Evolutionary conservation across 1,140 invertebrate species (phyloP), one percentile per base, ranked within the genome.

Genomic region (Drosophila suzukii): DNA sequence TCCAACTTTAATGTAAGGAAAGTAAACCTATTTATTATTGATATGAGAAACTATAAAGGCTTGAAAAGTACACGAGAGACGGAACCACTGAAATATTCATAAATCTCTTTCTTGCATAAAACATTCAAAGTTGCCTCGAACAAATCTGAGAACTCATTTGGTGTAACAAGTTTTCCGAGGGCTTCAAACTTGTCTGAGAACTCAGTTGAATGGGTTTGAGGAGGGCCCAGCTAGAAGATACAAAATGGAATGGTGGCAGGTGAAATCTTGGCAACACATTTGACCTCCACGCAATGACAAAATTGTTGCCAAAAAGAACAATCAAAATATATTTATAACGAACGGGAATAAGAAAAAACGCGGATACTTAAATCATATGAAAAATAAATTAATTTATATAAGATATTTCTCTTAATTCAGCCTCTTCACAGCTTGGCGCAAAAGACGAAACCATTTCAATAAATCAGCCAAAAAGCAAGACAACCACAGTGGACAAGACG

Each of bases 311-410:
- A 54, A 41, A 53, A 44, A 56, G 24, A 51, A 75, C 59, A 75
- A 75, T 67, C 46, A 46, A 75, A 65, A 75, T 58, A 36, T 56
- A 34, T 46, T 17, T 55, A 34, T 13, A 56, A n/a, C 3, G 36
- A 38, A 7, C 17, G 30, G n/a, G 24, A 20, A 20, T 10, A 10
- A 10, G 7, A 27, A 27, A 50, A 70, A 75, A 53, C 58, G 66
- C 54, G 54, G 55, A 67, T 76, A 43, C 74, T 58, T 76, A 58
- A 76, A 68, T 76, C 73, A 75, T 55, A 67, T 43, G 49, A 67
- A 73, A 72, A 51, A 76, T 76, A 76, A 76, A 76, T 76, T 67
- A 50, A 76, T 58, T 67, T 67, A 76, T 76, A 75, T 76, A 76
- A 54, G 57, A 71, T 72, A 50, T 55, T 46, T 47, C 32, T 51